These are phyloP conservation scores for Leptarthrus brevirostris DNA, from an alignment of 2,888 invertebrate genomes.

Conservation along the genomic window DNA sequence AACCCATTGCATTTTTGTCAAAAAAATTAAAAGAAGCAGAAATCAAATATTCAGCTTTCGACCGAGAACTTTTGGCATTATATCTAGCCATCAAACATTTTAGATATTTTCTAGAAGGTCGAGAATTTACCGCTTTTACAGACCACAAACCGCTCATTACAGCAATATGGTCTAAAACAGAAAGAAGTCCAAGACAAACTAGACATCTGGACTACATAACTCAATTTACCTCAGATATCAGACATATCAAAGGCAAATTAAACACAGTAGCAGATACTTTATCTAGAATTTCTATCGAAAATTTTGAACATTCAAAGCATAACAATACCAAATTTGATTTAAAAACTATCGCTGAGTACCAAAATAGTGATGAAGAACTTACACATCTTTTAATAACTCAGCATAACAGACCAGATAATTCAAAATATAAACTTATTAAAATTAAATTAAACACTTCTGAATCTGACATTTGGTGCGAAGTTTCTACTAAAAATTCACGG, in stretches of 20 bases:
- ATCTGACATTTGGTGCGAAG: too few species aligned
- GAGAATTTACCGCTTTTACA: neutral
- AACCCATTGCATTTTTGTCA: conserved; percentile 58
- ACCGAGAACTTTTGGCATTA: conserved; percentile 57
- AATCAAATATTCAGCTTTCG: conserved; percentile 57
- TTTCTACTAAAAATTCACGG: neutral
- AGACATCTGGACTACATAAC: neutral
- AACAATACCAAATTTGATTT: neutral
- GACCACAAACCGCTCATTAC: neutral
- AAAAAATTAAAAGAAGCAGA: conserved; percentile 57
- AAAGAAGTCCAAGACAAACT: neutral
- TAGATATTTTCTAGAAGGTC: neutral
- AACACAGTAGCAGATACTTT: neutral
- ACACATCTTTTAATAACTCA: neutral
- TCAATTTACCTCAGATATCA: neutral
- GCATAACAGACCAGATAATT: neutral
- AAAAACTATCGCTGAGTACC: neutral
- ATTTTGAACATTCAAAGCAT: too few species aligned
- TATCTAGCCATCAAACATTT: conserved; percentile 53
- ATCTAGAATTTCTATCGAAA: too few species aligned
- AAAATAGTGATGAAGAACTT: neutral
- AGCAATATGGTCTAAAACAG: neutral
- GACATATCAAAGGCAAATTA: neutral
- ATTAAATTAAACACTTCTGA: neutral
- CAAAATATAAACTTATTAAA: neutral